These are phyloP conservation scores for Trichacis sp. DNA, from an alignment of 2,888 invertebrate genomes.

Conservation along the genomic window DNA sequence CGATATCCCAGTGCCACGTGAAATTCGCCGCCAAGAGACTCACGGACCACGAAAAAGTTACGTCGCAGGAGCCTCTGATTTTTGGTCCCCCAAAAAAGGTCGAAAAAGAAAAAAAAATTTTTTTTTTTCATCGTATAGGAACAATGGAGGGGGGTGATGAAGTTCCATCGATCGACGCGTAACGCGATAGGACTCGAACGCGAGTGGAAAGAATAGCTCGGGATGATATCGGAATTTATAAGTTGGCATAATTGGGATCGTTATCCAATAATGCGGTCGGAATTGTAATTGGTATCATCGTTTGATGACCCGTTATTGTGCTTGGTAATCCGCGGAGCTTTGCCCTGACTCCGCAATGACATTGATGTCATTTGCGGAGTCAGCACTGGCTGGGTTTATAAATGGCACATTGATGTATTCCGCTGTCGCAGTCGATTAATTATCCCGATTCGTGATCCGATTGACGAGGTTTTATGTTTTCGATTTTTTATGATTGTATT, in stretches of 20 bases:
- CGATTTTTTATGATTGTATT: too few species aligned
- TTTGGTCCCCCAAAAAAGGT: too few species aligned
- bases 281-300: conserved; percentile 42
- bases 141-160: conserved; percentile 25
- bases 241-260: conserved; percentile 39
- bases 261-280: conserved; percentile 38
- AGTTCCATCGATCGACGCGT: conserved; percentile 27
- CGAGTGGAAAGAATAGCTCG: conserved; percentile 13
- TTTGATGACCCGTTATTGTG: conserved; percentile 46
- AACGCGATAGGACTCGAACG: conserved; percentile 14
- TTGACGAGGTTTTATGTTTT: too few species aligned
- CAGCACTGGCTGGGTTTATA: too few species aligned
- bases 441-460: conserved; percentile 59
- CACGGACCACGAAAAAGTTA: conserved; percentile 16
- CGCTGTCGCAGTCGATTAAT: conserved; percentile 63
- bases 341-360: conserved; percentile 58
- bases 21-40: background rate
- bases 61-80: conserved; percentile 29
- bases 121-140: conserved; percentile 14
- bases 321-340: conserved; percentile 56
- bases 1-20: background rate
- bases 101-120: too few species aligned
- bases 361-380: conserved; percentile 44
- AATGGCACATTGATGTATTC: conserved; percentile 29
- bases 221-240: conserved; percentile 26